phyloP scores from a whole-genome alignment of 1,140 invertebrate genomes.

The Archivesica marissinica region DNA sequence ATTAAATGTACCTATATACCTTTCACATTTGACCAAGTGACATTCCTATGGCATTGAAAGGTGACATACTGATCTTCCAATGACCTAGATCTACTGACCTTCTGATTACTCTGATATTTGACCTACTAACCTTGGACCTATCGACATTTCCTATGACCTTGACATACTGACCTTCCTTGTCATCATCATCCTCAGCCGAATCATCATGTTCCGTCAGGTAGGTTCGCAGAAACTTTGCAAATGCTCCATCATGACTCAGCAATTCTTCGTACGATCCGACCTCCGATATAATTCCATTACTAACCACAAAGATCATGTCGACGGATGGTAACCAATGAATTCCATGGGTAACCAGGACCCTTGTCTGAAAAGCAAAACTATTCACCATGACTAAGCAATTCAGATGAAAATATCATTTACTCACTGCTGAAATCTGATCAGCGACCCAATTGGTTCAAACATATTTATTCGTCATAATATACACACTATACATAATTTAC shows the following conservation, averaged over 20 bases:
- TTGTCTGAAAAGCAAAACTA: conserved; percentile 71
- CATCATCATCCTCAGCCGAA: conserved; percentile 61
- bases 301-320: conserved; percentile 93
- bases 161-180: conserved; percentile 63
- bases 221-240: conserved; percentile 78
- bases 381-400: too few relatives aligned
- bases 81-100: too few relatives aligned
- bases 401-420: too few relatives aligned
- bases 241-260: conserved; percentile 76
- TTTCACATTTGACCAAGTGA: too few relatives aligned
- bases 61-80: too few relatives aligned
- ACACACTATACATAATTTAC: too few relatives aligned
- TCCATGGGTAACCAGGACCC: conserved; percentile 77
- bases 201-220: conserved; percentile 64
- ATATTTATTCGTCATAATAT: too few relatives aligned
- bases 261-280: conserved; percentile 88
- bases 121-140: conserved; percentile 46
- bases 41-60: too few relatives aligned
- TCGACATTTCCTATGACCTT: background rate
- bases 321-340: conserved; percentile 89
- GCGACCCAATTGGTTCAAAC: too few relatives aligned
- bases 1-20: too few relatives aligned
- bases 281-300: conserved; percentile 92
- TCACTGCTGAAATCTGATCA: too few relatives aligned
- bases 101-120: background rate